Evolutionary conservation across 2,113 vertebrate genomes (phyloP).

Genomic region (Strigops habroptila): DNA sequence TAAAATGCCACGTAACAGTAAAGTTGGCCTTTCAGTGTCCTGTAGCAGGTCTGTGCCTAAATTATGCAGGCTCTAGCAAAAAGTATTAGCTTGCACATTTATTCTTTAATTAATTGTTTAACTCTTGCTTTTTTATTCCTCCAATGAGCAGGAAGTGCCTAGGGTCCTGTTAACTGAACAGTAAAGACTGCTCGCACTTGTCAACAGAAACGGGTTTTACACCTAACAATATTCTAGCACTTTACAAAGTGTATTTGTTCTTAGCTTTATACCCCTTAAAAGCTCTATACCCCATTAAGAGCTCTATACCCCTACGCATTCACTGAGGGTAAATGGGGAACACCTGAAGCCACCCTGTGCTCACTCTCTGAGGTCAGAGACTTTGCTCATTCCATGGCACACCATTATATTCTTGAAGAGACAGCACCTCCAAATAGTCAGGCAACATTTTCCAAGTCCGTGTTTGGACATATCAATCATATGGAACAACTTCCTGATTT

Average conservation of each 20-base stretch:
- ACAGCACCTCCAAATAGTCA: neutral
- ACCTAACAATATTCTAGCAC: neutral
- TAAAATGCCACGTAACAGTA: neutral
- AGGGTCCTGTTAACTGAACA: slow-evolving; percentile 11
- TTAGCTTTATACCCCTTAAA: neutral
- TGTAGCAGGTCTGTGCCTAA: neutral
- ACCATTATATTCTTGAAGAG: neutral
- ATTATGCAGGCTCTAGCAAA: neutral
- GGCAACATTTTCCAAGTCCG: neutral
- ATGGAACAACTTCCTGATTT: neutral
- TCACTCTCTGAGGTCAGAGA: neutral
- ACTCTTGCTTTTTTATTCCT: neutral
- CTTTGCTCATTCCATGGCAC: neutral
- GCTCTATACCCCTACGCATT: neutral
- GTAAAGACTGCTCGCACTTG: neutral
- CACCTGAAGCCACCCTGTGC: neutral
- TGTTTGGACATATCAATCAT: neutral
- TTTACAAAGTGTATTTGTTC: neutral
- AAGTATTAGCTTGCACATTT: neutral
- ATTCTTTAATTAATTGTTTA: neutral
- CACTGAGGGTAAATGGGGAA: neutral
- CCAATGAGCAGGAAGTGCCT: neutral
- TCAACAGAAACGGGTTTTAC: slow-evolving; percentile 9
- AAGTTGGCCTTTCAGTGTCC: neutral
- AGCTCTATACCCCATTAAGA: too few relatives aligned